phyloP scores from a whole-genome alignment of 1,140 invertebrate species.

The Spodoptera frugiperda region DNA sequence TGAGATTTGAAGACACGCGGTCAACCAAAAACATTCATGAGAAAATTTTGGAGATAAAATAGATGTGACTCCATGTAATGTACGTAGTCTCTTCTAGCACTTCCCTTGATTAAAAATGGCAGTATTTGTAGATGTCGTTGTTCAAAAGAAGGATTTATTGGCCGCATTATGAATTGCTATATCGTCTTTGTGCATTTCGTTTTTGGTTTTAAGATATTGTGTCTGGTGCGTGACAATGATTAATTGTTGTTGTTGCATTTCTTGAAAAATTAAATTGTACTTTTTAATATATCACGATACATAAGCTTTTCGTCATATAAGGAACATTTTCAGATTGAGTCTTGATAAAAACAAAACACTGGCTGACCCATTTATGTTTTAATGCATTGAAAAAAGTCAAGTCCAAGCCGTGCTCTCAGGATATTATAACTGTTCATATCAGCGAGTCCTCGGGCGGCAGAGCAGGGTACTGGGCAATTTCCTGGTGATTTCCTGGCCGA shows the following conservation, averaged over 20 bases:
- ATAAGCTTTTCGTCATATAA: too few species aligned
- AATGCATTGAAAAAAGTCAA: conserved; percentile 15
- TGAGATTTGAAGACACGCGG: conserved; percentile 20
- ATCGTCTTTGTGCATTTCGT: conserved; percentile 8
- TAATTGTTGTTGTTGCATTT: not conserved
- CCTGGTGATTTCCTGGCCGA: conserved; percentile 69
- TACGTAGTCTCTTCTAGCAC: conserved; percentile 25
- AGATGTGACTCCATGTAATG: not conserved
- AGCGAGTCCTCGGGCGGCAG: conserved; percentile 24
- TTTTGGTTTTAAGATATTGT: conserved; percentile 2
- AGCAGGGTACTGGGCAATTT: conserved; percentile 72
- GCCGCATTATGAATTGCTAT: conserved; percentile 2
- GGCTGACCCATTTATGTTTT: too few species aligned
- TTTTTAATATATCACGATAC: too few species aligned
- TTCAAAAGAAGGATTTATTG: conserved; percentile 28
- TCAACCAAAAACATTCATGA: conserved; percentile 38
- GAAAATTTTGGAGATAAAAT: conserved; percentile 22
- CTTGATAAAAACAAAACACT: too few species aligned
- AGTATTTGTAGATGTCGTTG: conserved; percentile 23
- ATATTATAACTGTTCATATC: conserved; percentile 46
- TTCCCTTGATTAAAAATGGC: conserved; percentile 29
- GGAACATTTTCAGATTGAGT: too few species aligned
- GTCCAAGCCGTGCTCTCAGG: conserved; percentile 14
- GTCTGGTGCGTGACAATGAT: not conserved
- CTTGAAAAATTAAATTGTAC: too few species aligned